Percentiles rank a stretch among this genome's conserved stretches.
These are phyloP conservation scores for Cephalophus harveyi DNA, from an alignment of 2,113 vertebrate genomes.

Conservation along the genomic window DNA sequence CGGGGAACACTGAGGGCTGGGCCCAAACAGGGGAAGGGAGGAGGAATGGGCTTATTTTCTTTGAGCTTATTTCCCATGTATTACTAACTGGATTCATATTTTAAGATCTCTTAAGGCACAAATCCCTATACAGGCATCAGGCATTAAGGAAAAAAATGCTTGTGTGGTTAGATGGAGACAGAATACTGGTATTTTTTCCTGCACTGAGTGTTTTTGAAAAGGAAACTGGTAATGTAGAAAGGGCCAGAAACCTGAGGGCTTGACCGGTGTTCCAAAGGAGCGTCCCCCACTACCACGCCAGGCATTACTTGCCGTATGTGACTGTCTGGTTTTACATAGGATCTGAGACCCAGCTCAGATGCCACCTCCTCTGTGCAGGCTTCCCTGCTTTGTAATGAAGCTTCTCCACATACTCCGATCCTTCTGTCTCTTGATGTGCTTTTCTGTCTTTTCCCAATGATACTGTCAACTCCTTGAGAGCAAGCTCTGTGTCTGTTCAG, in stretches of 20 bases:
- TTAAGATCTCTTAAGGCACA: background rate
- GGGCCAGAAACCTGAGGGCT: background rate
- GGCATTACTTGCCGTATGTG: background rate
- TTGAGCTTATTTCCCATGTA: background rate
- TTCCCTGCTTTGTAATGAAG: background rate
- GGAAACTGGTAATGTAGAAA: background rate
- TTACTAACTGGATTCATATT: background rate
- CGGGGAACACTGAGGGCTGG: background rate
- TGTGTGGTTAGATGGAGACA: background rate
- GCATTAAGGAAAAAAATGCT: background rate
- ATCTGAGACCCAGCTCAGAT: background rate
- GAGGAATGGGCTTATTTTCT: background rate
- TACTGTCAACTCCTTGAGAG: background rate
- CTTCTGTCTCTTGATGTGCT: background rate
- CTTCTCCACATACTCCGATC: fast-evolving
- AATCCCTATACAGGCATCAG: background rate
- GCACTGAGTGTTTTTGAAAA: background rate
- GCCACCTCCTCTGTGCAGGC: background rate
- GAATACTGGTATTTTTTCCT: background rate
- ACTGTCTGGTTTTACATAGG: background rate
- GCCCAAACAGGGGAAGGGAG: background rate
- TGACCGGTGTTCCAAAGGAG: fast-evolving
- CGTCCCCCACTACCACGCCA: too few species aligned
- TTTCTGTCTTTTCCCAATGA: background rate
- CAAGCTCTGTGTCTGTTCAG: background rate